Evolutionary conservation across 2,797 vertebrate species (phyloP).

Genomic region (Austrolebias charrua): DNA sequence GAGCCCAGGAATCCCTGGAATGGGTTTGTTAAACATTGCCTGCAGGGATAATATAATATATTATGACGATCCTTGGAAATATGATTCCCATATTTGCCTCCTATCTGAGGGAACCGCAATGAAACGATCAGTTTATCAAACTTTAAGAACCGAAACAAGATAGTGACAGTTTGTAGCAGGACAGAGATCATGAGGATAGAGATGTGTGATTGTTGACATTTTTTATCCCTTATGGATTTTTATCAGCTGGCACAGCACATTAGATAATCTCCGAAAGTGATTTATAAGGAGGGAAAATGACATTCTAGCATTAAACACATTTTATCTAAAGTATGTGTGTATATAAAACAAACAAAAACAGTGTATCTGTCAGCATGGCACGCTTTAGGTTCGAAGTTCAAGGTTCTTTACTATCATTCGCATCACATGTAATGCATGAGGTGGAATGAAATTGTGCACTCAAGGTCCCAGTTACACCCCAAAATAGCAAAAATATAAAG

Average conservation of each 20-base stretch:
- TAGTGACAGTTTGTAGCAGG: slow-evolving; percentile 50
- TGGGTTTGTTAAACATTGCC: slow-evolving; percentile 75
- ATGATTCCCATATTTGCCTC: slow-evolving; percentile 66
- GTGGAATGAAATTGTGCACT: no score
- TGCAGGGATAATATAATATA: slow-evolving; percentile 63
- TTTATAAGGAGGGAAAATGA: neutral
- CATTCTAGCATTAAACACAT: neutral
- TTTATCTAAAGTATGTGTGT: no score
- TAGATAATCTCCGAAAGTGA: slow-evolving; percentile 37
- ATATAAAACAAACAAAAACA: no score
- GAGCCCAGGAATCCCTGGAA: slow-evolving; percentile 74
- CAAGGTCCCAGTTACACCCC: no score
- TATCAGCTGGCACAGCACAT: slow-evolving; percentile 55
- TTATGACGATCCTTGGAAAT: slow-evolving; percentile 70
- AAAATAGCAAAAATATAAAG: no score
- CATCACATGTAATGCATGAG: no score
- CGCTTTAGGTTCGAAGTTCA: no score
- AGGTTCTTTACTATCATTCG: no score
- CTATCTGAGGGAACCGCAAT: slow-evolving; percentile 54
- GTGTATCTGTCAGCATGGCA: no score
- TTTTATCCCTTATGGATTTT: slow-evolving; percentile 47
- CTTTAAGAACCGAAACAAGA: slow-evolving; percentile 65
- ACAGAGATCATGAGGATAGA: slow-evolving; percentile 21
- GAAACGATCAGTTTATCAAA: slow-evolving; percentile 62
- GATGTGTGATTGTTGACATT: slow-evolving; percentile 18